Conservation (phyloP, 2,888 invertebrate genomes). For the Erebia aethiops region DNA sequence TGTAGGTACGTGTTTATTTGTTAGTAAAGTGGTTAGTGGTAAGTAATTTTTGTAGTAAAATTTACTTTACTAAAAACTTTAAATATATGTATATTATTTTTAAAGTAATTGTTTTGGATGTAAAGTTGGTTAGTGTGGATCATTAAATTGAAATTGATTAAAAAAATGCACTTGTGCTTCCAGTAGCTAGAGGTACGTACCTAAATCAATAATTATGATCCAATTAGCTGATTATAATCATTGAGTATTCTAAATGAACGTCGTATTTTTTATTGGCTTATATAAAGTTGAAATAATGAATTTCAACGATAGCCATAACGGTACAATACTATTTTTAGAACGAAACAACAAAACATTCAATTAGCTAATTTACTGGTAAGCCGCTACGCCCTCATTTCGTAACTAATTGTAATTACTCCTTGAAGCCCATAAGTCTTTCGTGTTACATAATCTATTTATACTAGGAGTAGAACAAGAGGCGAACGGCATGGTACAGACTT, state of each 20-base stretch:
- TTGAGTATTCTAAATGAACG: not conserved
- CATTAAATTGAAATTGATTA: too few relatives aligned
- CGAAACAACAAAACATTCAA: conserved; percentile 11
- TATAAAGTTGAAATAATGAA: not conserved
- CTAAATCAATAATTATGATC: not conserved
- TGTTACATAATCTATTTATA: conserved; percentile 56
- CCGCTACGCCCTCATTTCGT: conserved; percentile 29
- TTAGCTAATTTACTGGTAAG: conserved; percentile 24
- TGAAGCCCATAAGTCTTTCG: conserved; percentile 47
- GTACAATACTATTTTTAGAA: not conserved
- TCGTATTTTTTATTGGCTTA: not conserved
- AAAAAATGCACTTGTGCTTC: too few relatives aligned
- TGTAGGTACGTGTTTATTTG: too few relatives aligned
- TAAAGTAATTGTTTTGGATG: too few relatives aligned
- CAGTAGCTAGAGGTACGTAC: not conserved
- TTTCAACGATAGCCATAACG: not conserved
- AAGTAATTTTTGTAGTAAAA: too few relatives aligned
- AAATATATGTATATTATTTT: too few relatives aligned
- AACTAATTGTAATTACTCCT: conserved; percentile 36
- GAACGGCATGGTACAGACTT: conserved; percentile 16
- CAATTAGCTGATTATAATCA: not conserved
- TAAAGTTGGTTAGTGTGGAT: too few relatives aligned
- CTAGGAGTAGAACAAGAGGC: conserved; percentile 45
- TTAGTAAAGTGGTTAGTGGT: too few relatives aligned
- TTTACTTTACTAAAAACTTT: too few relatives aligned